Evolutionary conservation across 92 coral and sea anemone species (phyloP).

Genomic region (Palythoa grandiflora): DNA sequence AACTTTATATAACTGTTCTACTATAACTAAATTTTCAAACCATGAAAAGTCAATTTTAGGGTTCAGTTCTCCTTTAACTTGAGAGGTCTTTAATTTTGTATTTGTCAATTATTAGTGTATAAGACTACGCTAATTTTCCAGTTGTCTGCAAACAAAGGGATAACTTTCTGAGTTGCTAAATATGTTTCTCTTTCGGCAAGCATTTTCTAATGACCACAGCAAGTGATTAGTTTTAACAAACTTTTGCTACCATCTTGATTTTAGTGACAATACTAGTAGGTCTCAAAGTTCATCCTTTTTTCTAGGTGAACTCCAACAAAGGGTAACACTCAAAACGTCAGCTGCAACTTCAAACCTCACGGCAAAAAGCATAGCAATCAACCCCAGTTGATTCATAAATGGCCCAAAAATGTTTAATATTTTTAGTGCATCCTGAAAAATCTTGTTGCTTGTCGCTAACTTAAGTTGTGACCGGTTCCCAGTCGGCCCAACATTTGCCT

Average conservation of each 20-base stretch:
- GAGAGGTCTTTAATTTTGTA: slow-evolving; percentile 14
- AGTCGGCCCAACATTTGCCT: slow-evolving; percentile 17
- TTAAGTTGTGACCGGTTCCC: slow-evolving; percentile 6
- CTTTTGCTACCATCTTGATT: too few relatives aligned
- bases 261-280: too few relatives aligned
- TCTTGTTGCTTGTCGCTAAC: slow-evolving; percentile 17
- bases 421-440: slow-evolving; percentile 7
- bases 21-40: too few relatives aligned
- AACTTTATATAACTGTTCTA: too few relatives aligned
- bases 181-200: background rate
- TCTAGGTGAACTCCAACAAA: too few relatives aligned
- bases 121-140: slow-evolving; percentile 22
- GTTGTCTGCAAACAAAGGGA: slow-evolving; percentile 14
- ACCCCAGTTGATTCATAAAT: background rate
- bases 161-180: background rate
- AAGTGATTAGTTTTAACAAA: too few relatives aligned
- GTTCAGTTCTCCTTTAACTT: too few relatives aligned
- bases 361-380: too few relatives aligned
- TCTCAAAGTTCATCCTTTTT: too few relatives aligned
- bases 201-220: slow-evolving; percentile 20
- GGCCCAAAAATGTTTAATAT: slow-evolving; percentile 3
- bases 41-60: too few relatives aligned
- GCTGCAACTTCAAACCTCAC: too few relatives aligned
- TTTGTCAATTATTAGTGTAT: slow-evolving; percentile 23
- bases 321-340: background rate